phyloP scores from a whole-genome alignment of 2,797 vertebrate genomes.

The Aulostomus chinensis region DNA sequence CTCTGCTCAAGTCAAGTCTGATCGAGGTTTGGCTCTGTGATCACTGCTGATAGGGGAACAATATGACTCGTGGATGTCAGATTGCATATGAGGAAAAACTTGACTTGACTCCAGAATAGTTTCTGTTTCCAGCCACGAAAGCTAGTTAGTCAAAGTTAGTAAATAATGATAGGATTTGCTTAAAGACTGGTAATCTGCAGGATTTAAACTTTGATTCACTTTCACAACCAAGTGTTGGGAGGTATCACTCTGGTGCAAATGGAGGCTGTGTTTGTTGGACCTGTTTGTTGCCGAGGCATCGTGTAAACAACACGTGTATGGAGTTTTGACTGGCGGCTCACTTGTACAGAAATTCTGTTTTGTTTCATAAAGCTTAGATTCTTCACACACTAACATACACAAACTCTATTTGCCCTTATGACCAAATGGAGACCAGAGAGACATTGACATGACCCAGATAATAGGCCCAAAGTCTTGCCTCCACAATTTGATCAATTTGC shows the following conservation, averaged over 20 bases:
- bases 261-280: constrained; percentile 59
- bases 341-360: constrained; percentile 37
- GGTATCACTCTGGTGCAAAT: constrained; percentile 67
- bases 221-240: constrained; percentile 46
- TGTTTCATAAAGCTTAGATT: constrained; percentile 35
- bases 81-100: constrained; percentile 48
- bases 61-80: constrained; percentile 55
- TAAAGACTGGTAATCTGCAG: constrained; percentile 5
- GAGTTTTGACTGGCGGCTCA: constrained; percentile 42
- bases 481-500: constrained; percentile 86
- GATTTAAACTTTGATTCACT: constrained; percentile 59
- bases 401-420: constrained; percentile 54
- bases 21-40: constrained; percentile 56
- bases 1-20: constrained; percentile 59
- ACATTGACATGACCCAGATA: constrained; percentile 85
- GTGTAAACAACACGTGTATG: constrained; percentile 59
- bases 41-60: constrained; percentile 59
- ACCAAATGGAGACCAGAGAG: constrained; percentile 78
- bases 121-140: constrained; percentile 19
- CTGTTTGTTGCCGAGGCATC: constrained; percentile 54
- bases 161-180: neutral
- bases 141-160: neutral
- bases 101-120: constrained; percentile 20
- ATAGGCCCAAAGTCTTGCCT: constrained; percentile 82
- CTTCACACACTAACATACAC: constrained; percentile 45